Base-by-base conservation (phyloP, 2,888 invertebrate genomes). In the Melanotus villosus region DNA sequence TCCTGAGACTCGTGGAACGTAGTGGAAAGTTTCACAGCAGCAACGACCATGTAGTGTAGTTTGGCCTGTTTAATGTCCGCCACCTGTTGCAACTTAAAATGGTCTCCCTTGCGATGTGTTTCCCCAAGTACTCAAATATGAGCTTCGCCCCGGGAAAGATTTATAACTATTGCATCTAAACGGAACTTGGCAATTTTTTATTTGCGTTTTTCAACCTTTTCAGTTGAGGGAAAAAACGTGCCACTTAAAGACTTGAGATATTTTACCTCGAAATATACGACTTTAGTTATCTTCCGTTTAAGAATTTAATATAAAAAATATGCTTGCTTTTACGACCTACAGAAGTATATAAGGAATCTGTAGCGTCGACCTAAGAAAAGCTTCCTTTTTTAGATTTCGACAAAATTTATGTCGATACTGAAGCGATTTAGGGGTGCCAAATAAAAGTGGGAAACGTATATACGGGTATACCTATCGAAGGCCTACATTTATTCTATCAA, bases 251-350 rank as follows among this genome's bases (percentile, higher is more conserved):
- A 19, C n/a, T 6, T 2, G 47, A 47, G 23, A 47, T 21, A 16
- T 21, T 21, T 23, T 23, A 5, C 47, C 7, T n/a, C 14, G 47
- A 47, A 23, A 23, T 47, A 47, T 47, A 47, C 26, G 26, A 12
- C n/a, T 10, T 23, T 47, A 12, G 23, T 47, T 47, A 23, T 41
- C 7, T 26, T 38, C 12, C 47, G 19, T 23, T 47, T 47, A 47
- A 12, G 26, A 47, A 47, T 47, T 47, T 47, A 47, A 47, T 47
- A 47, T 23, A 47, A 47, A 21, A 47, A 47, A 23, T 47, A 47
- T 47, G 43, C 19, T 23, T 47, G 47, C 47, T 47, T 26, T 23
- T 23, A 47, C 23, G 47, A 47, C 47, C 18, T 12, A 47, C 10
- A 21, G 23, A 21, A 47, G 12, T 47, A 26, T 23, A 23, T 47